These are phyloP conservation scores for Gyrodactylus salaris DNA, from an alignment of 1,140 invertebrate species.

Conservation along the genomic window DNA sequence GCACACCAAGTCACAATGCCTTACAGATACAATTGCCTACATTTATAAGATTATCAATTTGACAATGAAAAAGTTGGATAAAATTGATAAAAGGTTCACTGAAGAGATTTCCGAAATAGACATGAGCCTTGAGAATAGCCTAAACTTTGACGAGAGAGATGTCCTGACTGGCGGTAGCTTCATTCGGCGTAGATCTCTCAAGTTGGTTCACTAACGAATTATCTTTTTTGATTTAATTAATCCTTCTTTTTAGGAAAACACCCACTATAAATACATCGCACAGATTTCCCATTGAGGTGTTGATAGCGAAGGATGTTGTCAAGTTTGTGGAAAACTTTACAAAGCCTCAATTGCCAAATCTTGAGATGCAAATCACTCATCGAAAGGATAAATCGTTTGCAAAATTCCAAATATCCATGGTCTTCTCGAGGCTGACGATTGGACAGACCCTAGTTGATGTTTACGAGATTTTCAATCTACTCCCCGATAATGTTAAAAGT, in stretches of 20 bases:
- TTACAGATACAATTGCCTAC: not conserved
- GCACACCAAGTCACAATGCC: not conserved
- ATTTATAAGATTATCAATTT: not conserved
- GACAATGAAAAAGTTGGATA: not conserved
- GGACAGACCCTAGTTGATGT: not conserved
- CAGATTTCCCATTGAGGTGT: not conserved
- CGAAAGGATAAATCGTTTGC: not conserved
- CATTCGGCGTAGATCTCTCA: not conserved
- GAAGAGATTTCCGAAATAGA: not conserved
- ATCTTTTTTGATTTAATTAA: no score
- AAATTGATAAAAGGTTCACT: not conserved
- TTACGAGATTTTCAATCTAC: not conserved
- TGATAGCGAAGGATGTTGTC: not conserved
- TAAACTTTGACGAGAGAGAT: not conserved
- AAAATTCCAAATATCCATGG: not conserved
- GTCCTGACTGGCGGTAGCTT: no score
- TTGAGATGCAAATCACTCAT: not conserved
- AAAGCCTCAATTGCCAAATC: not conserved
- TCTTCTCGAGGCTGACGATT: not conserved
- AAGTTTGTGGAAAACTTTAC: not conserved
- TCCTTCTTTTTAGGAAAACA: no score
- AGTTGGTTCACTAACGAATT: no score
- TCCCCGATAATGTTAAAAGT: not conserved
- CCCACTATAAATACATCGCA: not conserved
- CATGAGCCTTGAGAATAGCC: not conserved